Conservation (phyloP, 2,113 vertebrate species). For the Myiozetetes cayanensis region DNA sequence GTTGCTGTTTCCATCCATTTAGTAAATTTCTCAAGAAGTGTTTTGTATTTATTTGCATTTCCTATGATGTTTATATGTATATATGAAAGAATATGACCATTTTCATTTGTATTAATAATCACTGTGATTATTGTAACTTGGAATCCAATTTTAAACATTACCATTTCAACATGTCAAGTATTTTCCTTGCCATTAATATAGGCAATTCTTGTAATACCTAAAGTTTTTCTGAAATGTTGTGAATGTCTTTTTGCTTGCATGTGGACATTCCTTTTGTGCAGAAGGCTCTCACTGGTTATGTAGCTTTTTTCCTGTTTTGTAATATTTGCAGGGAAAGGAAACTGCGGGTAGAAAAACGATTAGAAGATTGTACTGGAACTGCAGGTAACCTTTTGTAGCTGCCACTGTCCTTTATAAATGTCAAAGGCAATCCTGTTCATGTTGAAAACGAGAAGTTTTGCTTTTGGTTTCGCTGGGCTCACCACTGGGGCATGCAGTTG, state of each 20-base stretch:
- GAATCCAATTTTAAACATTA: background rate
- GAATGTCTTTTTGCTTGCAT: background rate
- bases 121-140: background rate
- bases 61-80: background rate
- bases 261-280: background rate
- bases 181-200: background rate
- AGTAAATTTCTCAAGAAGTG: background rate
- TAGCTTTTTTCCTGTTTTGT: background rate
- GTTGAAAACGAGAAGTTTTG: background rate
- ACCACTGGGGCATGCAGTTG: background rate
- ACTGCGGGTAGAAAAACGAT: background rate
- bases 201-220: background rate
- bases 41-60: background rate
- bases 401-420: background rate
- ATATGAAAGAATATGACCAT: background rate
- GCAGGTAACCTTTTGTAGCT: background rate
- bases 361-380: background rate
- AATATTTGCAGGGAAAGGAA: background rate
- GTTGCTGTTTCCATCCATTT: background rate
- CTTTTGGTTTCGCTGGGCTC: background rate
- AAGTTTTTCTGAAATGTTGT: background rate
- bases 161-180: background rate
- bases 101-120: background rate
- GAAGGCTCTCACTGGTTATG: background rate
- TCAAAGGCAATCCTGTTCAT: background rate